Evolutionary conservation across 2,888 invertebrate species (phyloP).

Genomic region (Rhogogaster chlorosoma): DNA sequence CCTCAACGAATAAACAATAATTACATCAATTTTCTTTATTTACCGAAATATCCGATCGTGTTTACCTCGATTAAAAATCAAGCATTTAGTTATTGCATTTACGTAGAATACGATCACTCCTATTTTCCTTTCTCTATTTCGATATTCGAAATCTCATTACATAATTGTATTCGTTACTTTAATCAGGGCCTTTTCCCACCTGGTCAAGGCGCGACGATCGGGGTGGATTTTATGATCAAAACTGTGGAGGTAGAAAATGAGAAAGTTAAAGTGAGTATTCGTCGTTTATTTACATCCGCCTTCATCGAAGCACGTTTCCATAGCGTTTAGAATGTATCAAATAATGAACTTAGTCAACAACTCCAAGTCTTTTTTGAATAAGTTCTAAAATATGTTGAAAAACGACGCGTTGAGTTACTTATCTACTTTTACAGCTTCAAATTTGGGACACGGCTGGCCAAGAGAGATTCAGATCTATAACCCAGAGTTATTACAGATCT

Average conservation of each 20-base stretch:
- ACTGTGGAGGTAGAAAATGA: constrained; percentile 98
- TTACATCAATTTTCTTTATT: neutral
- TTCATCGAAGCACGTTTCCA: neutral
- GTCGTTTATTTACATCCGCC: neutral
- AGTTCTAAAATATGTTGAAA: neutral
- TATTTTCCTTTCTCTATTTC: neutral
- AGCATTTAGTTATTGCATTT: neutral
- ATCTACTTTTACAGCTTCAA: constrained; percentile 88
- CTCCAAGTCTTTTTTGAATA: neutral
- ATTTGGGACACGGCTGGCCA: constrained; percentile 99
- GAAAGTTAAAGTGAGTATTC: constrained; percentile 89
- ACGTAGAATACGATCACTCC: too few relatives aligned
- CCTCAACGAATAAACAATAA: neutral
- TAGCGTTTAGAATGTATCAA: neutral
- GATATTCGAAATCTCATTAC: neutral
- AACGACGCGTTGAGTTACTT: neutral
- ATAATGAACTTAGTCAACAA: neutral
- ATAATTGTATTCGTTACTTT: constrained; percentile 47
- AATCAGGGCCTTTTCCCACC: constrained; percentile 95
- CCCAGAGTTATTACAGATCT: constrained; percentile 98
- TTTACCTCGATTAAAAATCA: neutral
- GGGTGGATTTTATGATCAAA: constrained; percentile 99
- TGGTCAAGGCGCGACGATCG: constrained; percentile 98
- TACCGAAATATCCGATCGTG: neutral
- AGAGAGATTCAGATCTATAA: constrained; percentile 97